A percentile compares a stretch with the other conserved stretches of the same genome.
phyloP scores from a whole-genome alignment of 2,888 invertebrate species.

The Ophraella communa region DNA sequence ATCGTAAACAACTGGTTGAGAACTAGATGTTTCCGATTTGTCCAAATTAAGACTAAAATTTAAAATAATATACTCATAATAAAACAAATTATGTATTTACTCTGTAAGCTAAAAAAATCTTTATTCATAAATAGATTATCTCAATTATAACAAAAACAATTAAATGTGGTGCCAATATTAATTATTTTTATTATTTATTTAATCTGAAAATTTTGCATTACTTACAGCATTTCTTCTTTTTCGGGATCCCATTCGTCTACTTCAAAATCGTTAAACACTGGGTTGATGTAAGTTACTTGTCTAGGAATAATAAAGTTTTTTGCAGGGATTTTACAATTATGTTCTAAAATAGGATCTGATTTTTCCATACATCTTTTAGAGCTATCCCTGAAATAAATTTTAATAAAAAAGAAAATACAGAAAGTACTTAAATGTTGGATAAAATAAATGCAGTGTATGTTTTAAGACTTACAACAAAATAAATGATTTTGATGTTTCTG shows the following conservation, averaged over 20 bases:
- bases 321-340: slow-evolving; percentile 25
- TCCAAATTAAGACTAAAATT: slow-evolving; percentile 27
- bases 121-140: too few relatives aligned
- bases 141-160: too few relatives aligned
- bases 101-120: too few relatives aligned
- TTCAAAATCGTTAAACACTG: slow-evolving; percentile 62
- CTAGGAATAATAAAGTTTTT: slow-evolving; percentile 18
- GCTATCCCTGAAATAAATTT: slow-evolving; percentile 39
- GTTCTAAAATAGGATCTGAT: slow-evolving; percentile 38
- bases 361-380: slow-evolving; percentile 37
- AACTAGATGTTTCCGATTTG: slow-evolving; percentile 21
- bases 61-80: neutral
- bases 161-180: neutral
- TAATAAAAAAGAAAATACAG: neutral
- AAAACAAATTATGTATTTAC: too few relatives aligned
- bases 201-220: slow-evolving; percentile 7
- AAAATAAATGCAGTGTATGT: too few relatives aligned
- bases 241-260: slow-evolving; percentile 50
- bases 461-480: slow-evolving; percentile 30
- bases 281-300: slow-evolving; percentile 26
- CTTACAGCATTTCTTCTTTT: slow-evolving; percentile 46
- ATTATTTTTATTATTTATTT: slow-evolving; percentile 1
- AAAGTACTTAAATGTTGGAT: neutral
- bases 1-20: slow-evolving; percentile 45
- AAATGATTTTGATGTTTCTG: slow-evolving; percentile 15